Evolutionary conservation across 2,888 invertebrate genomes (phyloP).

Genomic region (Timema cristinae): DNA sequence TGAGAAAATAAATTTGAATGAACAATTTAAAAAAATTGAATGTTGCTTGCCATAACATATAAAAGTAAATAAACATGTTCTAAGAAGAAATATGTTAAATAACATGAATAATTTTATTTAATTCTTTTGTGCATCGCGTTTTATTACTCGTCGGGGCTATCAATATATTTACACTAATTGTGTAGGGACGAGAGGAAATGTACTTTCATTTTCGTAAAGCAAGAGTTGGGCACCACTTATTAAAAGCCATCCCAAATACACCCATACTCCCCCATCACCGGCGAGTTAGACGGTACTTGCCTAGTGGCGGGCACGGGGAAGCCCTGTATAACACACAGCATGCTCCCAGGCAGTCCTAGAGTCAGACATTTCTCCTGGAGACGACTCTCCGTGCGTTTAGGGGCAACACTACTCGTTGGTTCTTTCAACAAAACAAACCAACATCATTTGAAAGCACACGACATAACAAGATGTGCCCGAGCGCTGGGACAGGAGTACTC

Average conservation of each 20-base stretch:
- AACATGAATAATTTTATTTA: too few species aligned
- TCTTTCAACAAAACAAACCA: constrained; percentile 46
- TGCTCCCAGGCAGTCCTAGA: constrained; percentile 27
- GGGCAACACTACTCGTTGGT: constrained; percentile 64
- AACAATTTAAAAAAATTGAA: neutral
- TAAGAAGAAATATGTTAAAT: too few species aligned
- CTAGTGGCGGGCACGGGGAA: constrained; percentile 37
- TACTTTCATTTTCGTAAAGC: too few species aligned
- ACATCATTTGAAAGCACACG: neutral
- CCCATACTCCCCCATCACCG: too few species aligned
- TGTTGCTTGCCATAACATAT: neutral
- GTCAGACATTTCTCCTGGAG: constrained; percentile 38
- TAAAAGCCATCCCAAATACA: too few species aligned
- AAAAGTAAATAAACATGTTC: neutral
- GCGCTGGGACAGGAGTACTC: too few species aligned
- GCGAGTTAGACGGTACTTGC: constrained; percentile 29
- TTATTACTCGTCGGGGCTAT: too few species aligned
- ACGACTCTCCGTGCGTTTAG: constrained; percentile 57
- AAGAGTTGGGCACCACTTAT: too few species aligned
- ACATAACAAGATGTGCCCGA: too few species aligned
- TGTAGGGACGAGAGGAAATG: too few species aligned
- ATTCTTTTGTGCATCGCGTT: too few species aligned
- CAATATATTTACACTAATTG: too few species aligned
- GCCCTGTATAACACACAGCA: constrained; percentile 36
- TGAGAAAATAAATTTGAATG: neutral